Conservation (phyloP, 2,113 vertebrate genomes). For the Marmota flaviventris region DNA sequence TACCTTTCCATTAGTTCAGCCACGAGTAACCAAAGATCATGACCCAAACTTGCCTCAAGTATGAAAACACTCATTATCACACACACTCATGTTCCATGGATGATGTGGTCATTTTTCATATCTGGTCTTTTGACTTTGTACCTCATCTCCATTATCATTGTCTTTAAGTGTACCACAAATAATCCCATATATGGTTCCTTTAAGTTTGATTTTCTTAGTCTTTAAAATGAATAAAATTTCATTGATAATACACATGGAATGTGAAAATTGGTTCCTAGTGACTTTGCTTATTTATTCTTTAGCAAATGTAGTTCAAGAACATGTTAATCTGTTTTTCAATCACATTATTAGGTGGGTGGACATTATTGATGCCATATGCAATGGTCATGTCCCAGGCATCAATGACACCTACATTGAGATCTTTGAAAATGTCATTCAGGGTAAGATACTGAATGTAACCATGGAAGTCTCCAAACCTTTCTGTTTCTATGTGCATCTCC, state of each 20-base stretch:
- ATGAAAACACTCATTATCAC: background rate
- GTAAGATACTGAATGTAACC: constrained; percentile 62
- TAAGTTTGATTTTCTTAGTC: constrained; percentile 12
- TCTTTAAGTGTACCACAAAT: background rate
- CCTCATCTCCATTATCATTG: background rate
- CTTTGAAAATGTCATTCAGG: constrained; percentile 69
- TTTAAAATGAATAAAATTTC: background rate
- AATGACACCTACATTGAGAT: constrained; percentile 28
- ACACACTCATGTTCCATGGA: background rate
- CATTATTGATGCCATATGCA: background rate
- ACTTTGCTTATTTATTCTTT: background rate
- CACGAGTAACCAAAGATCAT: background rate
- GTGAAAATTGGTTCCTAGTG: background rate
- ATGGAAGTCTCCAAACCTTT: constrained; percentile 42
- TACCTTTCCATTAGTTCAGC: background rate
- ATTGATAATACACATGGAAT: background rate
- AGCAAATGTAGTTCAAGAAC: constrained; percentile 72
- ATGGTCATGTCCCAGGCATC: constrained; percentile 71
- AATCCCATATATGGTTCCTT: background rate
- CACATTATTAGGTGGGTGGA: constrained; percentile 9
- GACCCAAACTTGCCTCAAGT: constrained; percentile 14
- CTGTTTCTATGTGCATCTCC: background rate
- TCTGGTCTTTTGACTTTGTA: background rate
- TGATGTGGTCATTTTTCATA: background rate
- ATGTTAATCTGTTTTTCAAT: constrained; percentile 73